Base-by-base conservation (phyloP, 1,140 invertebrate genomes). In the Gyrodactylus bullatarudis region DNA sequence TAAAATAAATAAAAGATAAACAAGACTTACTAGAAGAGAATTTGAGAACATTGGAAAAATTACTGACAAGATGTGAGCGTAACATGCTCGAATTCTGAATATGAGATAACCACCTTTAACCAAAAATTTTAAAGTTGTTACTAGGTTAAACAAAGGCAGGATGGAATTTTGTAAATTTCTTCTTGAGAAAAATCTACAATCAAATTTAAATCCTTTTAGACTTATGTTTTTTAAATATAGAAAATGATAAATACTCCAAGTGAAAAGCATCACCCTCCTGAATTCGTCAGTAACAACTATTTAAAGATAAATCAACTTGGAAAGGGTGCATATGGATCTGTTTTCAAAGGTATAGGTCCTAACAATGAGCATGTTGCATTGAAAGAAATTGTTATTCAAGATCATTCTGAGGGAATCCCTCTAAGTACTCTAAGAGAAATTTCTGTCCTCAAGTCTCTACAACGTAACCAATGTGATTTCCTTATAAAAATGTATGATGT, bases 401-500 rank as follows among this genome's bases (percentile, higher is more conserved):
- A 71, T 1, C 68, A 69, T 16, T 16, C 77, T 24, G 90, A 93
- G 81, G 91, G 91, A 16, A 87, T 95, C 22, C 90, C 91, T 21
- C 91, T 89, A n/a, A 93, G 89, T 26, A 89, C 91, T 1, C 86
- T 96, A 75, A 80, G 91, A 25, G 91, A 96, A 83, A 92, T 94
- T 76, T 87, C 88, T 0, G 80, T 93, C 26, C 81, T 96, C 54
- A 89, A 88, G 78, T 87, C 89, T 77, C 81, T 96, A 21, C 34
- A 54, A 54, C 34, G 34, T n/a, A 16, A 54, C 34, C 8, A 54
- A 16, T 54, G 34, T n/a, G 34, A 54, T n/a, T 54, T 16, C 34
- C 34, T 54, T n/a, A 54, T 54, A 8, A 54, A 54, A n/a, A 54
- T 54, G 34, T 54, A 54, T n/a, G 34, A 54, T n/a, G 34, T 54